Base-by-base conservation (phyloP, 2,797 vertebrate genomes). In the Centroberyx gerrardi region DNA sequence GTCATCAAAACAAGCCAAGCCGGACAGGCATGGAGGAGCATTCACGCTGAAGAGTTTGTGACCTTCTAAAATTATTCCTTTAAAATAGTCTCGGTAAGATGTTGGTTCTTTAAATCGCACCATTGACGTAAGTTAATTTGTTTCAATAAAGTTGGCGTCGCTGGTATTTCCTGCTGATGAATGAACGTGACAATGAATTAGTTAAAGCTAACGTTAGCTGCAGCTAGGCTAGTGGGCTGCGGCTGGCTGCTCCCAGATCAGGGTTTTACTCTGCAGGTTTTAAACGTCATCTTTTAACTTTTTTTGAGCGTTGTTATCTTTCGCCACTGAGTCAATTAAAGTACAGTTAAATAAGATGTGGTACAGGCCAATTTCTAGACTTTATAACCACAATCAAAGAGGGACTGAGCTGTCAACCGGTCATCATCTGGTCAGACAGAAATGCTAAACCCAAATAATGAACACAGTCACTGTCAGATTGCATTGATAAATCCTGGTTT, bases 1-100 rank as follows among this genome's bases (percentile, higher is more conserved):
- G 93, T 94, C 94, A 93, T 93, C 83, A 90, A 74, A 72, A 72
- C 38, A 73, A 78, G 94, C 68, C 82, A 74, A 36, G 0, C 3
- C 14, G 64, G 62, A 69, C 22, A 87, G 75, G 87, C 90, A 93
- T 91, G 82, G 76, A 69, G 22, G 27, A 49, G 0, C 0, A 0
- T 15, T 22, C n/a, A 29, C 36, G 1, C 61, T 82, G 72, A 80
- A 9, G n/a, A 8, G 17, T 58, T 80, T 75, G 62, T 94, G 92
- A 93, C 92, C 90, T 95, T 93, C 80, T 79, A 0, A 2, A 51
- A 10, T 51, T 79, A 10, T 59, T 62, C 7, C n/a, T 18, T 53
- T 51, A 0, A 18, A 0, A 0, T 67, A 0, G 9, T 48, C 33
- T 42, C 4, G n/a, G 89, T 91, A 63, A 74, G 81, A 59, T 22